phyloP scores from a whole-genome alignment of 2,888 invertebrate genomes.

The Chydorus sphaericus region DNA sequence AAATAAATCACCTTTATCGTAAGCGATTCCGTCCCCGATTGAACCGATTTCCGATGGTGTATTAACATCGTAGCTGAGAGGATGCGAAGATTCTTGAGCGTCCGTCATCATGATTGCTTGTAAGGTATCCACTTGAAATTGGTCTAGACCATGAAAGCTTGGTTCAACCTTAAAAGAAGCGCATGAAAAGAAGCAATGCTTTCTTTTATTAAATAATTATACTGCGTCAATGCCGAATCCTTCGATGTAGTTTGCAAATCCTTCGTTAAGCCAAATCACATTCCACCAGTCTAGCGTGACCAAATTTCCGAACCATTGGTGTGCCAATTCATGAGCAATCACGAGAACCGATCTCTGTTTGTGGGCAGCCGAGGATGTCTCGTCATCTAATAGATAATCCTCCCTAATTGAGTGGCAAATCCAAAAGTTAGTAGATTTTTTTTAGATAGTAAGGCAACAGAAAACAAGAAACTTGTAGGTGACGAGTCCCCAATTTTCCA shows the following conservation, averaged over 20 bases:
- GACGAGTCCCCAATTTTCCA: conserved; percentile 72
- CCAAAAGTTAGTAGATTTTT: too few relatives aligned
- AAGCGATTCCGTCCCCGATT: conserved; percentile 28
- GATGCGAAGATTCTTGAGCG: conserved; percentile 53
- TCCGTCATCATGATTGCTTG: conserved; percentile 64
- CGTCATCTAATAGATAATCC: conserved; percentile 42
- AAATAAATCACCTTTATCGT: conserved; percentile 22
- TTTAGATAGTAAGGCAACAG: too few relatives aligned
- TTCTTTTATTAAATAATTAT: not conserved
- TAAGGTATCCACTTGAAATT: conserved; percentile 59
- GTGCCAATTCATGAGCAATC: conserved; percentile 31
- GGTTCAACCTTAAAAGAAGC: conserved; percentile 41
- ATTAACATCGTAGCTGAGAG: conserved; percentile 39
- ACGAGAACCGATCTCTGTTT: conserved; percentile 21
- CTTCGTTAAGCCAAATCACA: not conserved
- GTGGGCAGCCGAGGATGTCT: conserved; percentile 11
- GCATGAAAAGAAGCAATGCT: not conserved
- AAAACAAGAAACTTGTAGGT: conserved; percentile 51
- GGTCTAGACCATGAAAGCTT: conserved; percentile 58
- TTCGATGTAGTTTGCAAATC: not conserved
- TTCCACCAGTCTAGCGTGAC: conserved; percentile 27
- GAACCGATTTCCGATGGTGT: conserved; percentile 39
- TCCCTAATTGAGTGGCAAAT: conserved; percentile 21
- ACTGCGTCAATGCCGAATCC: not conserved
- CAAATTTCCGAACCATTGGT: conserved; percentile 29